A percentile compares a stretch with the other conserved stretches of the same genome.
Conservation (phyloP, 2,113 vertebrate genomes). For the Neofelis nebulosa region DNA sequence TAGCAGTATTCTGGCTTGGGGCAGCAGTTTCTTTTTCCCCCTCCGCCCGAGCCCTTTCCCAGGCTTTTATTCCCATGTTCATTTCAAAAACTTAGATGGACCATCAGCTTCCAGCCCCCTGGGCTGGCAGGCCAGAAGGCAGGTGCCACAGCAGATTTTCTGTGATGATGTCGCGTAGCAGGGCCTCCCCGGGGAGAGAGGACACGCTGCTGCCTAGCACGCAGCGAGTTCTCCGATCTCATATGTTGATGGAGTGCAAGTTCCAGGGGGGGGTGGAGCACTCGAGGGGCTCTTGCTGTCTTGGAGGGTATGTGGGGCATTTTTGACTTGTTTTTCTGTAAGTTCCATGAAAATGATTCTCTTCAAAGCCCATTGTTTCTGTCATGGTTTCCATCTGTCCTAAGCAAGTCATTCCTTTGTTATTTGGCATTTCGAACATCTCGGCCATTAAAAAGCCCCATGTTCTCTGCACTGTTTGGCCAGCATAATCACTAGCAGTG, state of each 20-base stretch:
- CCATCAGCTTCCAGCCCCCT: accelerated
- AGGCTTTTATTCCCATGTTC: not conserved
- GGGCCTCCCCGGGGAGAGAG: not conserved
- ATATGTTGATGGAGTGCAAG: constrained; percentile 38
- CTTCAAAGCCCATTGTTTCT: constrained; percentile 81
- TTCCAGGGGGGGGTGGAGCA: constrained; percentile 54
- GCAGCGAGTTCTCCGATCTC: not conserved
- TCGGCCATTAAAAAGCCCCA: constrained; percentile 74
- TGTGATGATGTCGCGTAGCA: not conserved
- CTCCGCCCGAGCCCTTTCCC: not conserved
- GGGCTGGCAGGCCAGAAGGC: not conserved
- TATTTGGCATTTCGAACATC: constrained; percentile 82
- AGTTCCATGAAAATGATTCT: constrained; percentile 72
- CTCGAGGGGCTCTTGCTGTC: constrained; percentile 58
- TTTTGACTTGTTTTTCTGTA: constrained; percentile 66
- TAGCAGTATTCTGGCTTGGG: not conserved
- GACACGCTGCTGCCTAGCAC: not conserved
- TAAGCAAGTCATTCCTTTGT: constrained; percentile 83
- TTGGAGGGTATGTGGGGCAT: constrained; percentile 45
- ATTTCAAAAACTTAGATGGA: not conserved
- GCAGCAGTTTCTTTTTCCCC: not conserved
- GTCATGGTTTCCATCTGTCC: constrained; percentile 81
- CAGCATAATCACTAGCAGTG: constrained; percentile 69
- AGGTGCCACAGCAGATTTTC: accelerated
- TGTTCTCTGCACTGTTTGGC: constrained; percentile 83